Evolutionary conservation across 92 coral and sea anemone species (phyloP).

Genomic region (Epizoanthus scotinus): DNA sequence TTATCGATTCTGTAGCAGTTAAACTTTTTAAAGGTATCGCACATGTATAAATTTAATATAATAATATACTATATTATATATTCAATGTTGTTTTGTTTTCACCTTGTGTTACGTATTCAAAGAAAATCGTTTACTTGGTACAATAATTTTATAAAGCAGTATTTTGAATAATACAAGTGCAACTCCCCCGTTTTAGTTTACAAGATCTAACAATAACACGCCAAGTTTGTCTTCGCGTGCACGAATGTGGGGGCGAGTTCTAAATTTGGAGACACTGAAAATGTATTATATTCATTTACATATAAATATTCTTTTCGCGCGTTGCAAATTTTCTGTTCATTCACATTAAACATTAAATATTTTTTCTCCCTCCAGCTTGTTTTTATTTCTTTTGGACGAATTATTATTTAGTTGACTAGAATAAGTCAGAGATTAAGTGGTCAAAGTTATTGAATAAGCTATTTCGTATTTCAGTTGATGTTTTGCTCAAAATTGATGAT

Average conservation of each 20-base stretch:
- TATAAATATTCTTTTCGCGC: background rate
- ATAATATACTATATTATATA: slow-evolving; percentile 8
- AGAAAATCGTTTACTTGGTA: slow-evolving; percentile 9
- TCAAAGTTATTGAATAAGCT: background rate
- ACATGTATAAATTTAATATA: slow-evolving; percentile 1
- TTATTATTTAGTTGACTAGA: background rate
- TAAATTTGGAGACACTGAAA: slow-evolving; percentile 36
- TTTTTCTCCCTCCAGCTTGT: slow-evolving; percentile 3
- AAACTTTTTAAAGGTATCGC: slow-evolving; percentile 29
- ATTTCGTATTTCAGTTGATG: background rate
- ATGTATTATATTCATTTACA: slow-evolving; percentile 28
- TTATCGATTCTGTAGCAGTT: slow-evolving; percentile 18
- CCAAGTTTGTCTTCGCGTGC: slow-evolving; percentile 8
- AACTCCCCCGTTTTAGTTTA: slow-evolving; percentile 4
- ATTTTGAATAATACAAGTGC: slow-evolving; percentile 2
- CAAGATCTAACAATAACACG: slow-evolving; percentile 5
- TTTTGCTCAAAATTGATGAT: background rate
- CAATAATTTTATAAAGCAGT: slow-evolving; percentile 5
- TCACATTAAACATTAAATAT: slow-evolving; percentile 27
- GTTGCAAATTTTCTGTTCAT: slow-evolving; percentile 32
- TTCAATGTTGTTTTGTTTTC: slow-evolving; percentile 16
- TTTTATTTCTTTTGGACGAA: background rate
- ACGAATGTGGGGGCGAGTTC: slow-evolving; percentile 35
- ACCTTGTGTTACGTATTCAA: too few species aligned
- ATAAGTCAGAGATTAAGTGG: background rate